phyloP scores from a whole-genome alignment of 2,888 invertebrate genomes.

The Dorcus hopei region DNA sequence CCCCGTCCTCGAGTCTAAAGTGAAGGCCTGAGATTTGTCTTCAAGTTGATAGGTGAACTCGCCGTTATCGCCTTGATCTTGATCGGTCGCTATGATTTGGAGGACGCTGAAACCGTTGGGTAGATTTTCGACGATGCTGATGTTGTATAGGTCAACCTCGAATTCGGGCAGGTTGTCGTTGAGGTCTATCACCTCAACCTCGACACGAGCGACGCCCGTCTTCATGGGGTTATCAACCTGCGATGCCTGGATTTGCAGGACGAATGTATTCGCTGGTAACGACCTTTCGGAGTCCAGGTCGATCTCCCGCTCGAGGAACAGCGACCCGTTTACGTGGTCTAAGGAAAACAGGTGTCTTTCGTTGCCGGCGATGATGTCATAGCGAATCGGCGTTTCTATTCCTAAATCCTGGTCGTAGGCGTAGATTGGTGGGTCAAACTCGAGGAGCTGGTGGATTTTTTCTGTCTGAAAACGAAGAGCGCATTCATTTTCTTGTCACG shows the following conservation, averaged over 20 bases:
- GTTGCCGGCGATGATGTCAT: conserved; percentile 79
- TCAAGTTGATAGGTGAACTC: conserved; percentile 77
- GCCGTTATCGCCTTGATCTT: conserved; percentile 81
- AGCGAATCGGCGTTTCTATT: conserved; percentile 69
- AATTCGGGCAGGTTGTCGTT: conserved; percentile 86
- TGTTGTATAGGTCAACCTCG: conserved; percentile 85
- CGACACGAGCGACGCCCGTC: conserved; percentile 69
- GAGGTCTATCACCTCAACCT: conserved; percentile 70
- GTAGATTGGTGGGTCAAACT: conserved; percentile 68
- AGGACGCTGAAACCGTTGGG: conserved; percentile 76
- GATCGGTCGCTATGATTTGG: conserved; percentile 72
- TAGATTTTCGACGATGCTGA: conserved; percentile 87
- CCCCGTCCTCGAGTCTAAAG: conserved; percentile 74
- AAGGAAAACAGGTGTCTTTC: conserved; percentile 73
- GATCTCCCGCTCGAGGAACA: conserved; percentile 76
- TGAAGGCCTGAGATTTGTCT: conserved; percentile 73
- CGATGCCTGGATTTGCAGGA: conserved; percentile 73
- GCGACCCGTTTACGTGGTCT: conserved; percentile 68
- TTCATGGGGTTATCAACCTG: conserved; percentile 77
- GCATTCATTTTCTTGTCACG: too few relatives aligned
- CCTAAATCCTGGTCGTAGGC: conserved; percentile 79
- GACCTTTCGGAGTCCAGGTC: conserved; percentile 73
- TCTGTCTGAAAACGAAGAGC: conserved; percentile 56
- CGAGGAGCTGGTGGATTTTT: conserved; percentile 66
- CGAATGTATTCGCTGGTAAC: conserved; percentile 74